Evolutionary conservation across 2,888 invertebrate genomes (phyloP).

Genomic region (Imbricaverruca yamaguchii): DNA sequence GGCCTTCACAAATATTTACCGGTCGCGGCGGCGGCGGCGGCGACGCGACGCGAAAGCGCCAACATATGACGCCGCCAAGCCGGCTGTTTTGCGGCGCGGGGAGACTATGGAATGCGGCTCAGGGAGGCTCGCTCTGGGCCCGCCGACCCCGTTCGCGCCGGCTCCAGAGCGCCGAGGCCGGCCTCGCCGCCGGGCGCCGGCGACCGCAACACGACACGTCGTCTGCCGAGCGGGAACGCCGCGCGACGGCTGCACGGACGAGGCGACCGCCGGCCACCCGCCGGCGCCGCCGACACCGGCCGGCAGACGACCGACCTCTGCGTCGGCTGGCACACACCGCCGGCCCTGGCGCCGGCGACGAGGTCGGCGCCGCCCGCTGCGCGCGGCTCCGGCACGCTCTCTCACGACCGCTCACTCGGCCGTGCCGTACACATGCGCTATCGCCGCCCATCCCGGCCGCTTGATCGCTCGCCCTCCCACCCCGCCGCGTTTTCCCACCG

Average conservation of each 20-base stretch:
- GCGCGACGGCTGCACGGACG: too few relatives aligned
- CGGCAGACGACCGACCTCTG: too few relatives aligned
- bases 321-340: neutral
- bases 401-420: neutral
- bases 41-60: neutral
- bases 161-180: neutral
- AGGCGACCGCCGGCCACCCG: too few relatives aligned
- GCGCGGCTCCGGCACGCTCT: neutral
- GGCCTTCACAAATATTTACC: neutral
- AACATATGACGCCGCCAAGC: conserved; percentile 4
- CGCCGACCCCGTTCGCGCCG: neutral
- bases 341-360: neutral
- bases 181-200: neutral
- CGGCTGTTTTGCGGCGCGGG: conserved; percentile 1
- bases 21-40: neutral
- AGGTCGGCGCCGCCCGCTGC: neutral
- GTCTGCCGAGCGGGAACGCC: too few relatives aligned
- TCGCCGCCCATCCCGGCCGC: neutral
- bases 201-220: neutral
- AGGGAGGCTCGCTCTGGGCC: neutral
- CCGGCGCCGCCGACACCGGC: too few relatives aligned
- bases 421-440: neutral
- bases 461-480: neutral
- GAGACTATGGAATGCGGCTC: conserved; percentile 10
- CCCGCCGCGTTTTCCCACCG: conserved; percentile 5